Percentiles rank a stretch among this genome's conserved stretches.
phyloP scores from a whole-genome alignment of 2,797 vertebrate species.

The Serranus cabrilla region DNA sequence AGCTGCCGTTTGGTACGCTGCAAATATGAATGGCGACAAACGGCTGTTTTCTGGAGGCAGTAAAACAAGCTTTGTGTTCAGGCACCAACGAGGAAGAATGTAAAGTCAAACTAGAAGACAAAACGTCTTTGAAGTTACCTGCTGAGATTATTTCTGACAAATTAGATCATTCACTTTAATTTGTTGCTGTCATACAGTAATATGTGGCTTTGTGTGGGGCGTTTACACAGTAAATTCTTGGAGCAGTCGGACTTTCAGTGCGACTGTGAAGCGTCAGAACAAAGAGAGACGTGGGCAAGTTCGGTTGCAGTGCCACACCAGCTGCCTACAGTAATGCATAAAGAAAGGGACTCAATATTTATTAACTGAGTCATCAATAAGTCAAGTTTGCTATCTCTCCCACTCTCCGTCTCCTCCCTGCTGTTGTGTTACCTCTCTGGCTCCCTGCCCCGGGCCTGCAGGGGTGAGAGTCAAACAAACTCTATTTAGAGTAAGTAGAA shows the following conservation, averaged over 20 bases:
- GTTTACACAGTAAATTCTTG: slow-evolving; percentile 29
- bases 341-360: slow-evolving; percentile 69
- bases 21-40: slow-evolving; percentile 45
- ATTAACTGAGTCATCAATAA: slow-evolving; percentile 72
- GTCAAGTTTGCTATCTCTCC: slow-evolving; percentile 56
- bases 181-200: slow-evolving; percentile 15
- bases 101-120: background rate
- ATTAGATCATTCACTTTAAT: slow-evolving; percentile 1
- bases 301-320: slow-evolving; percentile 38
- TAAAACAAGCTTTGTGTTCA: slow-evolving; percentile 24
- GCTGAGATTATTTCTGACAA: slow-evolving; percentile 8
- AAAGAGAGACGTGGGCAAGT: slow-evolving; percentile 47
- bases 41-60: slow-evolving; percentile 19
- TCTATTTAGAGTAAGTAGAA: slow-evolving; percentile 71
- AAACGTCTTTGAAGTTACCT: slow-evolving; percentile 2
- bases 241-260: slow-evolving; percentile 37
- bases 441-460: slow-evolving; percentile 62
- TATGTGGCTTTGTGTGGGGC: background rate
- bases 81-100: slow-evolving; percentile 9
- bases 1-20: slow-evolving; percentile 29
- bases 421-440: slow-evolving; percentile 61
- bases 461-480: slow-evolving; percentile 74
- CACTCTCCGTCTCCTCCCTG: slow-evolving; percentile 28
- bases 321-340: slow-evolving; percentile 46
- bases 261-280: slow-evolving; percentile 45